These are phyloP conservation scores for Emmelina monodactyla DNA, from an alignment of 2,888 invertebrate genomes.

Conservation along the genomic window DNA sequence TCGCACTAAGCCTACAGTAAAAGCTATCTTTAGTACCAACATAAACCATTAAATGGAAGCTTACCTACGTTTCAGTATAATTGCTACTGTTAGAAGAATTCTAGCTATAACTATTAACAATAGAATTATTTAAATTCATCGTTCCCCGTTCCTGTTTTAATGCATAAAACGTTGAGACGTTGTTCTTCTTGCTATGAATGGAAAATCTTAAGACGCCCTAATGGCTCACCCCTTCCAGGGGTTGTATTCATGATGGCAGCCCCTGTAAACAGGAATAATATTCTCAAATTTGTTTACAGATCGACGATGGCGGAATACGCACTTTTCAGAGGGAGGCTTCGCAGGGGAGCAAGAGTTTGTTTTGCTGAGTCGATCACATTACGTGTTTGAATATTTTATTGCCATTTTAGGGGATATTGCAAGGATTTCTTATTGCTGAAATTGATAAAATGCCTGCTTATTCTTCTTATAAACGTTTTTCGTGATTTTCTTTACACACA, in stretches of 20 bases:
- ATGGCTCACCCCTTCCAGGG: slow-evolving; percentile 42
- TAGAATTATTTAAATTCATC: no score
- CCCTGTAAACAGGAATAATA: slow-evolving; percentile 45
- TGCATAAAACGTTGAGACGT: slow-evolving; percentile 33
- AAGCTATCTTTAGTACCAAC: no score
- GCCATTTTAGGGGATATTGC: no score
- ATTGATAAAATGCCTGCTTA: no score
- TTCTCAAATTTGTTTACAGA: slow-evolving; percentile 63
- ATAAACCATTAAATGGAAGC: no score
- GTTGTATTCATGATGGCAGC: slow-evolving; percentile 40
- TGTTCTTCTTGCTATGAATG: slow-evolving; percentile 47
- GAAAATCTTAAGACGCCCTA: slow-evolving; percentile 39
- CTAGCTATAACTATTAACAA: no score
- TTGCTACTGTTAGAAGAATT: no score
- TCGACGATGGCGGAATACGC: slow-evolving; percentile 26
- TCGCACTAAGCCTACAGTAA: no score
- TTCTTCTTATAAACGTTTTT: no score
- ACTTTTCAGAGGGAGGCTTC: slow-evolving; percentile 23
- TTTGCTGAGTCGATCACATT: background rate
- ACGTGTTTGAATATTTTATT: background rate
- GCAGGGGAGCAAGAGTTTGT: slow-evolving; percentile 10
- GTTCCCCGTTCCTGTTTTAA: slow-evolving; percentile 47
- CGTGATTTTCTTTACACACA: no score
- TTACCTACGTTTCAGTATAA: no score
- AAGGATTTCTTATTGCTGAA: no score